Evolutionary conservation across 2,797 vertebrate species (phyloP).

Genomic region (Anabas testudineus): DNA sequence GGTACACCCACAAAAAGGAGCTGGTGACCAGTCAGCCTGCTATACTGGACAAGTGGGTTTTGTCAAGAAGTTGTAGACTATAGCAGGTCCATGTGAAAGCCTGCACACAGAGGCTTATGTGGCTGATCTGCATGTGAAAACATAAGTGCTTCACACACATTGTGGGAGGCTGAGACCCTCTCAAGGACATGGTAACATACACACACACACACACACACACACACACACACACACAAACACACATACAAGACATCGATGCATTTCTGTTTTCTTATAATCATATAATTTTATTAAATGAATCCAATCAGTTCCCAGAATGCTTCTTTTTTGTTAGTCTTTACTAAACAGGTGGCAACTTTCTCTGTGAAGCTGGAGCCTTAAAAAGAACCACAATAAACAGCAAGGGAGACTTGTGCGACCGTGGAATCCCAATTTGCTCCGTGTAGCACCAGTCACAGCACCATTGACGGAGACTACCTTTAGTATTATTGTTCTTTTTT

Average conservation of each 20-base stretch:
- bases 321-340: background rate
- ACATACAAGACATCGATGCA: constrained; percentile 30
- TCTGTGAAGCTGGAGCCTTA: constrained; percentile 19
- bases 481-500: constrained; percentile 43
- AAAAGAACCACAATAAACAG: constrained; percentile 32
- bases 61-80: constrained; percentile 66
- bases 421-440: constrained; percentile 73
- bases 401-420: constrained; percentile 55
- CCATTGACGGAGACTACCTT: constrained; percentile 53
- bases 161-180: constrained; percentile 59
- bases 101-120: constrained; percentile 65
- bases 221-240: constrained; percentile 43
- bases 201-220: constrained; percentile 50
- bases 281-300: background rate
- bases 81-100: constrained; percentile 71
- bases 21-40: constrained; percentile 57
- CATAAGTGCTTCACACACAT: constrained; percentile 50
- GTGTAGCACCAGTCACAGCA: constrained; percentile 54
- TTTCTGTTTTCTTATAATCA: rapidly evolving
- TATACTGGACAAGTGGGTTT: constrained; percentile 65
- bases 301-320: background rate
- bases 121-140: constrained; percentile 81
- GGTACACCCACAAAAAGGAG: constrained; percentile 57
- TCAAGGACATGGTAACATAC: constrained; percentile 51
- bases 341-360: background rate